Conservation (phyloP, 2,797 vertebrate species). For the Dallia pectoralis region DNA sequence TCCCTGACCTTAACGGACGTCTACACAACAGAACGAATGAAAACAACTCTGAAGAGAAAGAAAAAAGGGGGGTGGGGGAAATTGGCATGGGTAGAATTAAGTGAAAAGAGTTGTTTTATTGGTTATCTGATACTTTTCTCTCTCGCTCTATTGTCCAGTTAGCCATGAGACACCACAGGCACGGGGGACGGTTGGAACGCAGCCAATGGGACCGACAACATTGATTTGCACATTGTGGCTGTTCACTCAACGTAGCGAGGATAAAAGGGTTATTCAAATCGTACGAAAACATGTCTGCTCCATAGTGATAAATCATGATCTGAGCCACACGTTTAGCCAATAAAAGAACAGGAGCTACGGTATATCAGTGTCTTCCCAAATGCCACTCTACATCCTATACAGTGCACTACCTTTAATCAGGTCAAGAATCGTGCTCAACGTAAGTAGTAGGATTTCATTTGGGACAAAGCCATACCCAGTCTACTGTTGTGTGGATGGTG, state of each 20-base stretch:
- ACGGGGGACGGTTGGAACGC: constrained; percentile 34
- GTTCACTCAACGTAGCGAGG: constrained; percentile 43
- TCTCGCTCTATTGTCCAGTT: constrained; percentile 40
- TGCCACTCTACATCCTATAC: too few species aligned
- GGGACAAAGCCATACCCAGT: background rate
- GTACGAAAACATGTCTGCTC: constrained; percentile 65
- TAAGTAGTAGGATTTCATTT: background rate
- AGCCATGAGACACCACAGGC: constrained; percentile 36
- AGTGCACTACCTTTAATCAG: too few species aligned
- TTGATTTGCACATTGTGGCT: constrained; percentile 44
- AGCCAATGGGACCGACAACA: constrained; percentile 51
- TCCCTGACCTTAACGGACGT: constrained; percentile 9
- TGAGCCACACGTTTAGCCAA: constrained; percentile 35
- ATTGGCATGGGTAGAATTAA: constrained; percentile 38
- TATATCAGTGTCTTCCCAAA: background rate
- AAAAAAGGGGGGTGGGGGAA: constrained; percentile 1
- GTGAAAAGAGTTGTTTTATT: constrained; percentile 52
- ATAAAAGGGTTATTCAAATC: constrained; percentile 52
- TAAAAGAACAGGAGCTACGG: background rate
- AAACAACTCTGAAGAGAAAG: too few species aligned
- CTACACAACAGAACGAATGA: too few species aligned
- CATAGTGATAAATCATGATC: constrained; percentile 55
- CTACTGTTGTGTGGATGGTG: constrained; percentile 13
- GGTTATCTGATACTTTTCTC: constrained; percentile 37
- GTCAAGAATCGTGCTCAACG: background rate